A percentile compares a stretch with the other conserved stretches of the same genome.
phyloP scores from a whole-genome alignment of 2,797 vertebrate species.

The Tapera naevia region DNA sequence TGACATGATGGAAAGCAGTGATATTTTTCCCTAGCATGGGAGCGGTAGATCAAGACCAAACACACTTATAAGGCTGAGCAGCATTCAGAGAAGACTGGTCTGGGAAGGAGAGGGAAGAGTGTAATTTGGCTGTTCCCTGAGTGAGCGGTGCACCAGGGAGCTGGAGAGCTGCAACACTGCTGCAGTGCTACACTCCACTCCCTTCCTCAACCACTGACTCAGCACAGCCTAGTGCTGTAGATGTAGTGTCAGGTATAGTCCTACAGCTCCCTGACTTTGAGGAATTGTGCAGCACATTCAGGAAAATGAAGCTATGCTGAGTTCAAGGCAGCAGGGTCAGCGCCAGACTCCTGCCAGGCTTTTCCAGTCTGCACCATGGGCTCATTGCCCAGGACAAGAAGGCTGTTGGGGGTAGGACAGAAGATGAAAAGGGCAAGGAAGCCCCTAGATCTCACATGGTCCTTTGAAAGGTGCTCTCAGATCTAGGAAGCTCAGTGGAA shows the following conservation, averaged over 20 bases:
- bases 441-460: background rate
- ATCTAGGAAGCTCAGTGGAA: background rate
- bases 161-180: rapidly evolving
- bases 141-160: background rate
- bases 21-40: background rate
- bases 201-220: background rate
- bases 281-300: background rate
- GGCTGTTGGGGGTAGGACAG: background rate
- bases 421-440: background rate
- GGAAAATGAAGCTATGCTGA: background rate
- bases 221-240: background rate
- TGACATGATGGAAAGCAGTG: background rate
- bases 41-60: background rate
- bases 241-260: background rate
- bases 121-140: background rate
- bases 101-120: background rate
- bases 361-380: background rate
- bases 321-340: rapidly evolving
- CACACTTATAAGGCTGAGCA: background rate
- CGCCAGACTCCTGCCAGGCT: background rate
- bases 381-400: background rate
- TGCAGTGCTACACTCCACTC: background rate
- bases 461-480: background rate
- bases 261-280: background rate
- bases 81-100: background rate